A percentile compares a stretch with the other conserved stretches of the same genome.
phyloP scores from a whole-genome alignment of 2,797 vertebrate species.

The Brachyrhaphis roseni region DNA sequence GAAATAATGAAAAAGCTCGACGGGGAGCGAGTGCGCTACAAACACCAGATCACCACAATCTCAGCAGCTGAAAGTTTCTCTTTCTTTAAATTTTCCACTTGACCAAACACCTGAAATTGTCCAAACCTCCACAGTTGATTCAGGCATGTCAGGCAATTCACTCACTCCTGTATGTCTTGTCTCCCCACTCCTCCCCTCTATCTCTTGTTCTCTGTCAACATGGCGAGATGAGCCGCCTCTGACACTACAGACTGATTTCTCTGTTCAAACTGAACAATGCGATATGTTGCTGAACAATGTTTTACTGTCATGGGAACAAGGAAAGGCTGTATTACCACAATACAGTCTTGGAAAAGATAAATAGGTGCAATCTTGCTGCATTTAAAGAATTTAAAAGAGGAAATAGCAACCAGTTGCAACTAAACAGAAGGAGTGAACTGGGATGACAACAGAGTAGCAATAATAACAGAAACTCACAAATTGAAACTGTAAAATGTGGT shows the following conservation, averaged over 20 bases:
- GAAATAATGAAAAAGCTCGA: neutral
- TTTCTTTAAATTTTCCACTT: constrained; percentile 55
- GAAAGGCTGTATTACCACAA: neutral
- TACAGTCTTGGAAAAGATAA: neutral
- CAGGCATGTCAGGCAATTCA: constrained; percentile 40
- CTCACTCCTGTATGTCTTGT: neutral
- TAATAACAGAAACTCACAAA: too few relatives aligned
- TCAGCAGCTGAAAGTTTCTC: constrained; percentile 30
- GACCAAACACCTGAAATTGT: constrained; percentile 54
- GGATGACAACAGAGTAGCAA: neutral
- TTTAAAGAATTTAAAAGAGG: neutral
- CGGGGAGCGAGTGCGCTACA: constrained; percentile 11
- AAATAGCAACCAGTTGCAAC: neutral
- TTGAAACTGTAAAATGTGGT: too few relatives aligned
- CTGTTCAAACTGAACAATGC: neutral
- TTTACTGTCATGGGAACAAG: neutral
- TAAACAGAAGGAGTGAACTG: neutral
- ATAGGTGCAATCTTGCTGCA: neutral
- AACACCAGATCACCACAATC: constrained; percentile 20
- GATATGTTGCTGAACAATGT: neutral
- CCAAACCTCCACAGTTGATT: constrained; percentile 39
- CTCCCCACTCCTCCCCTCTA: neutral
- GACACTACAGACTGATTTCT: neutral
- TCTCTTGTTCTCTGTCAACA: constrained; percentile 39
- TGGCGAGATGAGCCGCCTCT: constrained; percentile 16